phyloP scores from a whole-genome alignment of 92 coral and sea anemone species.

The Scolanthus callimorphus region DNA sequence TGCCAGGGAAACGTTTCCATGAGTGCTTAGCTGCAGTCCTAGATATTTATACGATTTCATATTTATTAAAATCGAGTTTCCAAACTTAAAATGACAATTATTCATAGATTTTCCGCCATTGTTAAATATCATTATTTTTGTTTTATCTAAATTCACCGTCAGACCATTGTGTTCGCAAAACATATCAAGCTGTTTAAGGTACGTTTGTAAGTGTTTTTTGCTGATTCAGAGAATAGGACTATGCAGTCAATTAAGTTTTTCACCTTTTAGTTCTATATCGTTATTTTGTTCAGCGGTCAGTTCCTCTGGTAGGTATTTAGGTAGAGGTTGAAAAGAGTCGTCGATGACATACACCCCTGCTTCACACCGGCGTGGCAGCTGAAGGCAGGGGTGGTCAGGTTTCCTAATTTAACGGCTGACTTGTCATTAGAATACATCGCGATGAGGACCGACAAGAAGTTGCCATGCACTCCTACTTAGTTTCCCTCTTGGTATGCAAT shows the following conservation, averaged over 20 bases:
- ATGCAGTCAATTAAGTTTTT: constrained; percentile 10
- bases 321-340: constrained; percentile 22
- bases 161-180: not conserved
- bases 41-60: constrained; percentile 7
- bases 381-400: constrained; percentile 6
- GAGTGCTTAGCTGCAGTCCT: constrained; percentile 4
- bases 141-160: constrained; percentile 12
- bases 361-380: constrained; percentile 15
- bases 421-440: constrained; percentile 23
- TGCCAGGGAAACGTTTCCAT: constrained; percentile 7
- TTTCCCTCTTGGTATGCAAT: constrained; percentile 24
- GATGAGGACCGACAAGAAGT: constrained; percentile 5
- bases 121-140: constrained; percentile 10
- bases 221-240: constrained; percentile 1
- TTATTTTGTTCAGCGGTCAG: constrained; percentile 1
- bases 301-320: constrained; percentile 18
- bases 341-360: constrained; percentile 22
- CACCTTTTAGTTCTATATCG: not conserved
- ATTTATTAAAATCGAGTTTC: not conserved
- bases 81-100: not conserved
- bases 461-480: too few relatives aligned
- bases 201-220: constrained; percentile 3
- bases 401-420: constrained; percentile 6
- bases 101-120: not conserved
- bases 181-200: not conserved